Evolutionary conservation across 2,113 vertebrate genomes (phyloP).

Genomic region (Donacobius atricapilla): DNA sequence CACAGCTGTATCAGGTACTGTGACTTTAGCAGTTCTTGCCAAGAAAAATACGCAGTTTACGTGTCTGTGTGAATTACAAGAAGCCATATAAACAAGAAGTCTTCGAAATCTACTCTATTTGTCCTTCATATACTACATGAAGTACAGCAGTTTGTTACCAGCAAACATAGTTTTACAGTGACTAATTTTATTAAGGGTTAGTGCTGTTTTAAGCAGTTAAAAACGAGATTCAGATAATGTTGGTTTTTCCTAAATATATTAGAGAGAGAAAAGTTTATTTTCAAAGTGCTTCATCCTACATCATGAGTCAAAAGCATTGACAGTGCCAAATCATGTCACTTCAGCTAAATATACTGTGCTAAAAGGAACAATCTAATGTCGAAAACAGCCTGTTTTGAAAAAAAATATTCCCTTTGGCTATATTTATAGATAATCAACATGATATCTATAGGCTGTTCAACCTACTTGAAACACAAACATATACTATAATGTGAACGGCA

Average conservation of each 20-base stretch:
- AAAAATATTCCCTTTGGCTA: neutral
- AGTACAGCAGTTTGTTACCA: neutral
- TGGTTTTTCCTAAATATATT: neutral
- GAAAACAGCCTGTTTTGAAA: neutral
- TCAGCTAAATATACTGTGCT: neutral
- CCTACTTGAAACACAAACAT: neutral
- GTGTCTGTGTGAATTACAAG: neutral
- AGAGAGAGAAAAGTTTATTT: neutral
- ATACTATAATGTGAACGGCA: neutral
- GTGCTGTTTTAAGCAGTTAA: neutral
- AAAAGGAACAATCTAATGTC: neutral
- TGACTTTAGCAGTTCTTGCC: neutral
- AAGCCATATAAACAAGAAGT: neutral
- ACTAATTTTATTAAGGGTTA: neutral
- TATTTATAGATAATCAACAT: neutral
- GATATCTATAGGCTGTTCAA: neutral
- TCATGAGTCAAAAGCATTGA: neutral
- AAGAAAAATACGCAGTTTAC: accelerated
- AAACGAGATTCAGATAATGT: neutral
- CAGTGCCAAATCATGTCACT: constrained; percentile 23
- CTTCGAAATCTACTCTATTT: neutral
- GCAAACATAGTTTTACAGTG: neutral
- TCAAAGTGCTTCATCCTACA: neutral
- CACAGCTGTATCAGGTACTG: neutral
- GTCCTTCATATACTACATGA: neutral